Evolutionary conservation across 1,140 invertebrate species (phyloP).

Genomic region (Drosophila sechellia): DNA sequence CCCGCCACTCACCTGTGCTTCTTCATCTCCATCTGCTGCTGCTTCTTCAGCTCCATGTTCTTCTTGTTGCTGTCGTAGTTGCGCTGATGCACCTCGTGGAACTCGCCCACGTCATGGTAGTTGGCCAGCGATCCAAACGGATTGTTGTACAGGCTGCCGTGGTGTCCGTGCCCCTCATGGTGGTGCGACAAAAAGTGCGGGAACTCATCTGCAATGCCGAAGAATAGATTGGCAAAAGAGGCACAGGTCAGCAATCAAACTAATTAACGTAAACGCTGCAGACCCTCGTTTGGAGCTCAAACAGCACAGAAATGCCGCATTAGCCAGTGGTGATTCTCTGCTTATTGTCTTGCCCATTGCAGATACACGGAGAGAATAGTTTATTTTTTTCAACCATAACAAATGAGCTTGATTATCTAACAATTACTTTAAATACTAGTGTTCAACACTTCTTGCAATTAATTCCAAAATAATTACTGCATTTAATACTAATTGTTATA

Average conservation of each 20-base stretch:
- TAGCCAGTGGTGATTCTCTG: constrained; percentile 21
- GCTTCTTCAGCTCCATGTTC: constrained; percentile 73
- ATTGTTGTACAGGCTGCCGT: constrained; percentile 76
- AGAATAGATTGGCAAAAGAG: background rate
- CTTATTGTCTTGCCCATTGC: constrained; percentile 17
- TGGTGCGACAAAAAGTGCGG: constrained; percentile 74
- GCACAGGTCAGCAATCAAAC: constrained; percentile 36
- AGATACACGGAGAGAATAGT: background rate
- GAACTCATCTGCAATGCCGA: constrained; percentile 71
- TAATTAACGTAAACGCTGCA: constrained; percentile 66
- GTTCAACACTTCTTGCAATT: too few species aligned
- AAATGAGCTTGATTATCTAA: background rate
- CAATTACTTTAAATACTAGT: too few species aligned
- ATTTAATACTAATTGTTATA: background rate
- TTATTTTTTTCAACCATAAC: background rate
- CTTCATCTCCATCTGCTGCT: constrained; percentile 77
- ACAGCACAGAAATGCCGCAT: constrained; percentile 23
- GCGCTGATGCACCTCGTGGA: constrained; percentile 79
- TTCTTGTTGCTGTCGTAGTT: constrained; percentile 76
- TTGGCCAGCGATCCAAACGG: constrained; percentile 77
- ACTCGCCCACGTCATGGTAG: constrained; percentile 77
- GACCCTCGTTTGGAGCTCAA: constrained; percentile 28
- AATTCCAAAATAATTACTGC: too few species aligned
- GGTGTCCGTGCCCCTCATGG: constrained; percentile 76
- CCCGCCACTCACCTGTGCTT: constrained; percentile 72